These are phyloP conservation scores for Delphinapterus leucas DNA, from an alignment of 2,113 vertebrate genomes.

Conservation along the genomic window DNA sequence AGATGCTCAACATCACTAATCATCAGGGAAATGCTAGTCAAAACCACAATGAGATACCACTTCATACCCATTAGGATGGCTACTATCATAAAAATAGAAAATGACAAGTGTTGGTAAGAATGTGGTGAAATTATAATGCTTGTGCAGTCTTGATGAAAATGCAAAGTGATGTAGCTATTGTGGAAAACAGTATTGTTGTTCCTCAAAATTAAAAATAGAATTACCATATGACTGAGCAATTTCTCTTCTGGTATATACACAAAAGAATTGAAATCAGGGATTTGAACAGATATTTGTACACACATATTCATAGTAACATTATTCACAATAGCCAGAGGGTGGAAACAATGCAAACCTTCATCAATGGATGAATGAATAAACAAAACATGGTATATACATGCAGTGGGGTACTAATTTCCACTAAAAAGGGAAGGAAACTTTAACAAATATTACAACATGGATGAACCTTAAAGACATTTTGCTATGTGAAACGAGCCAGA, in stretches of 20 bases:
- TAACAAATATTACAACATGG: background rate
- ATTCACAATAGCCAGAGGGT: background rate
- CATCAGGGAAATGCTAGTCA: background rate
- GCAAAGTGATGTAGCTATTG: background rate
- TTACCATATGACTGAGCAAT: background rate
- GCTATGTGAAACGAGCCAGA: background rate
- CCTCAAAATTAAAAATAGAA: background rate
- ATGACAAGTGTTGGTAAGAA: background rate
- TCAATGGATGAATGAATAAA: background rate
- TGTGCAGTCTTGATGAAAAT: background rate
- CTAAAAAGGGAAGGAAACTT: background rate
- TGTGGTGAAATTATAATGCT: background rate
- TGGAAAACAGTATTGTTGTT: background rate
- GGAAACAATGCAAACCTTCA: background rate
- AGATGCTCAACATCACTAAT: background rate
- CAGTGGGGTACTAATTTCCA: background rate
- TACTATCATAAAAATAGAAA: background rate
- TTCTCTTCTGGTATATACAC: background rate
- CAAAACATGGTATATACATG: background rate
- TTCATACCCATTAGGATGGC: background rate
- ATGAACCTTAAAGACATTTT: background rate
- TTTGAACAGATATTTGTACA: background rate
- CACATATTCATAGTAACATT: background rate
- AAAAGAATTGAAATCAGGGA: background rate
- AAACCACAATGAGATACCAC: background rate